Percentiles rank a stretch among this genome's conserved stretches.
phyloP scores from a whole-genome alignment of 2,797 vertebrate genomes.

The Phylloscopus collybita region DNA sequence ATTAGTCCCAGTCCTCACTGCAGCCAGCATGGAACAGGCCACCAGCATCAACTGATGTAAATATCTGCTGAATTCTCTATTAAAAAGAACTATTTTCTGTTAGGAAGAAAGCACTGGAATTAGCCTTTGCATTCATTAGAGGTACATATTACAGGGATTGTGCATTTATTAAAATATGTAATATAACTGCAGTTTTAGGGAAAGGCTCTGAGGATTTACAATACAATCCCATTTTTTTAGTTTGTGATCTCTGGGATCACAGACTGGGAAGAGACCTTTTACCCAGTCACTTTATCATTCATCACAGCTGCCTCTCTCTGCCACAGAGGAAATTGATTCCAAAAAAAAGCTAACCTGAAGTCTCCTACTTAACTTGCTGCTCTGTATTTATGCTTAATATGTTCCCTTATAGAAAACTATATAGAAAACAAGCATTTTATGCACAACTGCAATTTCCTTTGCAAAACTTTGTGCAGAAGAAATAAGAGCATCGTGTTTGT shows the following conservation, averaged over 20 bases:
- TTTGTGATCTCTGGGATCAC: neutral
- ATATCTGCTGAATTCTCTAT: constrained; percentile 1
- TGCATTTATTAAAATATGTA: constrained; percentile 2
- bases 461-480: neutral
- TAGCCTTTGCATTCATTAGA: neutral
- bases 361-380: neutral
- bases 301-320: neutral
- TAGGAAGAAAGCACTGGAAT: neutral
- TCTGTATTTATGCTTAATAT: neutral
- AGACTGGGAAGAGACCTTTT: neutral
- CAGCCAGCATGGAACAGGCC: neutral
- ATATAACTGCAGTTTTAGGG: neutral
- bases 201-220: neutral
- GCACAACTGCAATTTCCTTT: neutral
- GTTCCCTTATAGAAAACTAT: neutral
- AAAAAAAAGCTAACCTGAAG: constrained; percentile 7
- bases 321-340: neutral
- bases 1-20: neutral
- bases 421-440: neutral
- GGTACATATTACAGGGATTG: neutral
- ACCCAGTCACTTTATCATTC: neutral
- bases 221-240: neutral
- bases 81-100: constrained; percentile 10
- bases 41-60: neutral
- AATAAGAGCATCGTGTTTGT: neutral